phyloP scores from a whole-genome alignment of 2,113 vertebrate genomes.

The Platanista minor region DNA sequence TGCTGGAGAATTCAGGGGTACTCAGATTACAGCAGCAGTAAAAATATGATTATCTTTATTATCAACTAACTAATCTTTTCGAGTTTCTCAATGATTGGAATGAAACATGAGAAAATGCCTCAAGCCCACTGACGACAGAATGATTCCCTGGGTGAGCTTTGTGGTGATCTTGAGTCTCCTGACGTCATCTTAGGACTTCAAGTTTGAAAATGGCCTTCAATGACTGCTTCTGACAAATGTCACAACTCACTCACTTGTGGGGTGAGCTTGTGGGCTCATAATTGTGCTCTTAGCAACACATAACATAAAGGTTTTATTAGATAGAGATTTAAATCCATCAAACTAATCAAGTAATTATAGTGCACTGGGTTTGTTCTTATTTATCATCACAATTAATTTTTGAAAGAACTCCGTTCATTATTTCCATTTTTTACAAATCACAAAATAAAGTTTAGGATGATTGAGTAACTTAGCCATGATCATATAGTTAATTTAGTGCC shows the following conservation, averaged over 20 bases:
- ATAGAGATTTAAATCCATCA: not conserved
- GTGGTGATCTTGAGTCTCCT: not conserved
- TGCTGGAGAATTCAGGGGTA: not conserved
- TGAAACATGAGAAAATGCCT: slow-evolving; percentile 1
- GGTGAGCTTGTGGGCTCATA: not conserved
- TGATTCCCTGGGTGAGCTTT: not conserved
- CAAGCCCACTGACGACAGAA: not conserved
- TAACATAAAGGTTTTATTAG: not conserved
- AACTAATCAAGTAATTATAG: not conserved
- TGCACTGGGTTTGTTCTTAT: not conserved
- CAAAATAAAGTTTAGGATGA: not conserved
- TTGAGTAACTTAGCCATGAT: not conserved
- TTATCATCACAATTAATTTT: not conserved
- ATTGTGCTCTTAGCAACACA: not conserved
- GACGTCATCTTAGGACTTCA: not conserved
- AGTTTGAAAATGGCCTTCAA: not conserved
- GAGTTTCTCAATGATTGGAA: slow-evolving; percentile 27
- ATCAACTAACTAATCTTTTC: slow-evolving; percentile 16
- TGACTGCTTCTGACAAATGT: not conserved
- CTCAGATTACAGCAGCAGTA: not conserved
- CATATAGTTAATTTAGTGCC: not conserved
- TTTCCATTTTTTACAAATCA: not conserved
- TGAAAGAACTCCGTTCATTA: not conserved
- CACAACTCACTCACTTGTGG: not conserved
- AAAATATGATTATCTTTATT: slow-evolving; percentile 34